These are phyloP conservation scores for Dynastes grantii DNA, from an alignment of 2,888 invertebrate genomes.

Conservation along the genomic window DNA sequence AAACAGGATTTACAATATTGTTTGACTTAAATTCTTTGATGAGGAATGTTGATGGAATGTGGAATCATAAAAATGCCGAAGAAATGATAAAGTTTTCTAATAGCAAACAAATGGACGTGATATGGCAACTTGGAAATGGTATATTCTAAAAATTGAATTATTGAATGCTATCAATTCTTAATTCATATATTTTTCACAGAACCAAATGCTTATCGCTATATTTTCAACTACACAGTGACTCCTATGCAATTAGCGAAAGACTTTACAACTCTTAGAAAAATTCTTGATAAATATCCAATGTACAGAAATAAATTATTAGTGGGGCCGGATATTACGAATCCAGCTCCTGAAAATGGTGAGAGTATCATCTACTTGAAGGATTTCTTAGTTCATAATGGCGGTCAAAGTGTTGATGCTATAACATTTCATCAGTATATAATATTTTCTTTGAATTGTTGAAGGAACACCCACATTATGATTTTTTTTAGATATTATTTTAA, in stretches of 20 bases:
- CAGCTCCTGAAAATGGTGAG: constrained; percentile 71
- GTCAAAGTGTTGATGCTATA: constrained; percentile 73
- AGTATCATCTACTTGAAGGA: constrained; percentile 75
- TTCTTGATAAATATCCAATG: constrained; percentile 72
- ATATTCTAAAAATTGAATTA: constrained; percentile 49
- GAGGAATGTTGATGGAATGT: constrained; percentile 73
- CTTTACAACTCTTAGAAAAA: constrained; percentile 73
- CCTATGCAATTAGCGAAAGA: constrained; percentile 77
- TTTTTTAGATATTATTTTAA: constrained; percentile 74
- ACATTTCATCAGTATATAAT: constrained; percentile 81
- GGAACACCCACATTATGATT: not conserved
- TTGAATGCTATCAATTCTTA: constrained; percentile 1
- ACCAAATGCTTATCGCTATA: constrained; percentile 79
- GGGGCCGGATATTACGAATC: constrained; percentile 81
- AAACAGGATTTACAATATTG: constrained; percentile 75
- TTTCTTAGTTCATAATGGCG: constrained; percentile 73
- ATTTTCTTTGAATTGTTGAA: not conserved
- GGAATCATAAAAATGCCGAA: constrained; percentile 80
- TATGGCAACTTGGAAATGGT: constrained; percentile 79
- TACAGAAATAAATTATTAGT: constrained; percentile 76
- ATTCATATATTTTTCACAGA: constrained; percentile 69
- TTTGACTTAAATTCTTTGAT: constrained; percentile 82
- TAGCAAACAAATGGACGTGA: constrained; percentile 72
- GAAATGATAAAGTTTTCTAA: constrained; percentile 77
- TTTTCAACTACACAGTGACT: constrained; percentile 75